A percentile compares a stretch with the other conserved stretches of the same genome.
phyloP scores from a whole-genome alignment of 2,888 invertebrate genomes.

The Gymnocheta viridis region DNA sequence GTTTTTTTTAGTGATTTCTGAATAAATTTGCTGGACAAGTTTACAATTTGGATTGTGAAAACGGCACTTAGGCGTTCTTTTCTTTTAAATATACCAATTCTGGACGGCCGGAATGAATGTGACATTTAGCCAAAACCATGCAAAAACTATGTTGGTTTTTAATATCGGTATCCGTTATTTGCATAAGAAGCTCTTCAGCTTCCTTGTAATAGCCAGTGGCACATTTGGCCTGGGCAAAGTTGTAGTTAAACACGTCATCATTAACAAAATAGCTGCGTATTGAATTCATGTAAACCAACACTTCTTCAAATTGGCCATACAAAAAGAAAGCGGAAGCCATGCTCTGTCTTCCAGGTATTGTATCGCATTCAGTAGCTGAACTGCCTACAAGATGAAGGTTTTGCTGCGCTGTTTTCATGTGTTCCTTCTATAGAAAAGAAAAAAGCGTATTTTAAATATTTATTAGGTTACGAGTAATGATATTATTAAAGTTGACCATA shows the following conservation, averaged over 20 bases:
- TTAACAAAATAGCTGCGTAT: slow-evolving; percentile 97
- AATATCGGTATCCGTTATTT: slow-evolving; percentile 92
- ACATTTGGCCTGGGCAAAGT: slow-evolving; percentile 95
- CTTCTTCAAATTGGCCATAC: slow-evolving; percentile 97
- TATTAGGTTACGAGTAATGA: not conserved
- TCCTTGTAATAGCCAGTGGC: slow-evolving; percentile 96
- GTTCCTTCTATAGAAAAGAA: slow-evolving; percentile 88
- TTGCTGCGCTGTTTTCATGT: slow-evolving; percentile 96
- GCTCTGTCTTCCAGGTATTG: slow-evolving; percentile 97
- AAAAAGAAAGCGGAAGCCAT: slow-evolving; percentile 99
- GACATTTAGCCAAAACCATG: slow-evolving; percentile 94
- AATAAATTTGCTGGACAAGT: too few relatives aligned
- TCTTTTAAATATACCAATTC: slow-evolving; percentile 85
- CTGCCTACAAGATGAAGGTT: slow-evolving; percentile 98
- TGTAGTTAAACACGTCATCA: slow-evolving; percentile 94
- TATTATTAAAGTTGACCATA: slow-evolving; percentile 81
- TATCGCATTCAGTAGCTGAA: slow-evolving; percentile 98
- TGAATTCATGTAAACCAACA: slow-evolving; percentile 96
- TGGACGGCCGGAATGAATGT: slow-evolving; percentile 86
- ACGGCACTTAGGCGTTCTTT: too few relatives aligned
- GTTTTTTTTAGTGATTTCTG: too few relatives aligned
- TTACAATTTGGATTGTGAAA: too few relatives aligned
- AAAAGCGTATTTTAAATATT: too few relatives aligned
- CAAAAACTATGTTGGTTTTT: slow-evolving; percentile 90
- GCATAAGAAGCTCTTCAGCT: slow-evolving; percentile 94